Conservation (phyloP, 2,113 vertebrate species). For the Malurus melanocephalus region DNA sequence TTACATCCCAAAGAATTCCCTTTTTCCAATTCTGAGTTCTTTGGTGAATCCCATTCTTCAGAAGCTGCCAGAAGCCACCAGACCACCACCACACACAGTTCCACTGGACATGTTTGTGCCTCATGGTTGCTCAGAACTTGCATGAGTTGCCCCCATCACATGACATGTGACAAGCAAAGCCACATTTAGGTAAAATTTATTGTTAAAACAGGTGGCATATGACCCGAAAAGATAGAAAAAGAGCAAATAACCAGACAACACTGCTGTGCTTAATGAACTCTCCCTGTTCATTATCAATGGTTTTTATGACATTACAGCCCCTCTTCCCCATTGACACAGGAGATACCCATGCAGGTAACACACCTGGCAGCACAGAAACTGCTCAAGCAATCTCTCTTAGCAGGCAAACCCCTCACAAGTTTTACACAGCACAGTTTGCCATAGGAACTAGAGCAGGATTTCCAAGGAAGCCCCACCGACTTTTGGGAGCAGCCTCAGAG, state of each 20-base stretch:
- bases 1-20: neutral
- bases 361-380: neutral
- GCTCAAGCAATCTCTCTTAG: neutral
- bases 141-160: accelerated
- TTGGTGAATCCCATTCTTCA: neutral
- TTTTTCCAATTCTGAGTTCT: neutral
- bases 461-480: neutral
- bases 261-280: neutral
- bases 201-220: neutral
- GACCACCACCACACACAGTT: neutral
- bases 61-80: neutral
- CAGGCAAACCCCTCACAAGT: neutral
- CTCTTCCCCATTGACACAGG: neutral
- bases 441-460: neutral
- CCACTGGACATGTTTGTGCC: neutral
- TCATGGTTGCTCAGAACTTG: neutral
- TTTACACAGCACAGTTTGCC: neutral
- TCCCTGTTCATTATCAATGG: neutral
- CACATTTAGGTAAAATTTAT: neutral
- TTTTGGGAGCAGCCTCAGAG: neutral
- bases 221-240: neutral
- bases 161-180: neutral
- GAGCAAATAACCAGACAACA: neutral
- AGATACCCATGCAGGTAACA: neutral
- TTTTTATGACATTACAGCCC: neutral